Evolutionary conservation across 2,113 vertebrate species (phyloP), one percentile per base, ranked within the genome.

Genomic region (Xyliphius kryptos): DNA sequence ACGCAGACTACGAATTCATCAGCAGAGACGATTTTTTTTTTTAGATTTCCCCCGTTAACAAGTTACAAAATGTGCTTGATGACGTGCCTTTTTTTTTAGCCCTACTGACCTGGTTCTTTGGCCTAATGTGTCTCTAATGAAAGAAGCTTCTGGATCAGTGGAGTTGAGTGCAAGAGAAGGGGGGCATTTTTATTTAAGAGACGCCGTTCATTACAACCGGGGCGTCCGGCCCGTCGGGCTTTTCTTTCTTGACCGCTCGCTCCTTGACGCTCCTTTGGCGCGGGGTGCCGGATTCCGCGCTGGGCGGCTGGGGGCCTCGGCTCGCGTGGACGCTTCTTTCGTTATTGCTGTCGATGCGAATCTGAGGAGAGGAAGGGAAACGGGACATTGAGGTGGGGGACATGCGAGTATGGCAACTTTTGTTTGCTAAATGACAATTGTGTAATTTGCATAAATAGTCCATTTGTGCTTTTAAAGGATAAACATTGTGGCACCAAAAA

Each of bases 171-270:
- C 81, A 82, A 85, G 82, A 79, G 85, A 82, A 82, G 82, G 71
- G 82, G 85, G 85, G 83, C 79, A 56, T 1, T 43, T 79, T 77
- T 67, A n/a, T 79, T 88, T 97, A 97, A 79, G 93, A 95, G 79
- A 97, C 91, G 81, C 95, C 95, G 7, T 98, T 98, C 81, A 97
- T 90, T 77, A 98, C 86, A 2, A 90, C 86, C 77, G 92, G 91
- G 14, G 79, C 83, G 37, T 91, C 90, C 6, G 80, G 69, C 50
- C 70, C 82, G 62, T 3, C 22, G 22, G 22, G 3, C 6, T 26
- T 3, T 26, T 26, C 95, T 71, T 95, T 97, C 90, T 96, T 97
- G 82, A 90, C 83, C 74, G 81, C 91, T 61, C 93, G 87, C 22
- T 97, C 95, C 86, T 95, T 95, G 74, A 91, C 82, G 66, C 87